A percentile compares a stretch with the other conserved stretches of the same genome.
Evolutionary conservation across 2,888 invertebrate genomes (phyloP).

Genomic region (Aphrophora alni): DNA sequence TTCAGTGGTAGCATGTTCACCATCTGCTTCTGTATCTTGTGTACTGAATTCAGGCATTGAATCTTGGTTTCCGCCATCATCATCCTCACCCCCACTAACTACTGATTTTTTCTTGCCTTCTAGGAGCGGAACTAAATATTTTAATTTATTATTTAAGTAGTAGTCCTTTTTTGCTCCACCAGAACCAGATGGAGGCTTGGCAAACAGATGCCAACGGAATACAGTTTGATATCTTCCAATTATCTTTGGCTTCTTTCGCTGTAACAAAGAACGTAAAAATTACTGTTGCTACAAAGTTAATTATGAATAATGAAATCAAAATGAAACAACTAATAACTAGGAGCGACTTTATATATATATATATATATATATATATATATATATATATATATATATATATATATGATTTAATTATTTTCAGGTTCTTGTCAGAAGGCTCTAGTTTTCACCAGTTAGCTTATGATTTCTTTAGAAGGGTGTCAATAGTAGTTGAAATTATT

Average conservation of each 20-base stretch:
- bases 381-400: too few relatives aligned
- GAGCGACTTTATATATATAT: background rate
- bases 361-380: too few relatives aligned
- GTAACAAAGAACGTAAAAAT: slow-evolving; percentile 6
- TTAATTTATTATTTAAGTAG: background rate
- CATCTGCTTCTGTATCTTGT: background rate
- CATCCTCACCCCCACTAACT: background rate
- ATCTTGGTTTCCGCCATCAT: background rate
- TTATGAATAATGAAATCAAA: background rate
- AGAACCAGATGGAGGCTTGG: background rate
- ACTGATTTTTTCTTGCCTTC: slow-evolving; percentile 2
- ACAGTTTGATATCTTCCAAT: background rate
- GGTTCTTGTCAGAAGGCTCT: background rate
- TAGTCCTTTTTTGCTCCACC: background rate
- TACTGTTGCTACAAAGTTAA: background rate
- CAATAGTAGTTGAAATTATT: slow-evolving; percentile 2
- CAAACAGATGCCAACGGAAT: background rate
- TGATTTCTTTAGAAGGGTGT: background rate
- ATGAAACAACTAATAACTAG: background rate
- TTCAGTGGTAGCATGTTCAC: background rate
- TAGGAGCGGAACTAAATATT: background rate
- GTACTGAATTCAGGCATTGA: background rate
- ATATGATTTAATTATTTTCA: slow-evolving; percentile 10
- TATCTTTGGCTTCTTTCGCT: background rate
- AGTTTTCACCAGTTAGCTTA: slow-evolving; percentile 8